Evolutionary conservation across 2,888 invertebrate genomes (phyloP), one percentile per base, ranked within the genome.

Genomic region (Sminthurinus aureus): DNA sequence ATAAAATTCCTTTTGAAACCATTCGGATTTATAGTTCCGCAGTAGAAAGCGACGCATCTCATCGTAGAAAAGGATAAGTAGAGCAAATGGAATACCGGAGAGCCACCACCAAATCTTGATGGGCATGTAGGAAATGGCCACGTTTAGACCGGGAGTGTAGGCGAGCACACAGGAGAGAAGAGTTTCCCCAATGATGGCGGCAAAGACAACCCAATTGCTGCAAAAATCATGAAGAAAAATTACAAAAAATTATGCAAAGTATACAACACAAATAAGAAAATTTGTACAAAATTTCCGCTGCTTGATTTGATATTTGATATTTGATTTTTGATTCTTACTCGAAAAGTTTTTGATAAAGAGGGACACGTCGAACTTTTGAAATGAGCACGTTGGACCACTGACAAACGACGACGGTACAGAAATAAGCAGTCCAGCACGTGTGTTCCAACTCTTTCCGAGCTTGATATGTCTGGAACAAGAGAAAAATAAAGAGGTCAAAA

Each of bases 41-140:
- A 92, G 89, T 80, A 92, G 90, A 85, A 90, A 91, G 84, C 92
- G 91, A 84, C 92, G 90, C 73, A 89, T 88, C 89, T 92, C 92
- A 89, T 92, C 92, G 88, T 92, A 93, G 58, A 91, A 89, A 88
- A 92, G 91, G 88, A 92, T 92, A 81, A 91, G 88, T 82, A 92
- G 86, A 84, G 91, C 91, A 90, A 93, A 92, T 66, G 92, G 92
- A 78, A 93, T 85, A 66, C 92, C 92, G 64, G 92, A 91, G 87
- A 92, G 90, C 93, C 92, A 93, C 92, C 92, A 92, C 73, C 78
- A 82, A 20, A 88, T 74, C 52, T 83, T 87, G 12, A 88, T 81
- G 13, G 87, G 87, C 79, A 85, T 82, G 84, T 87, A 86, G 80
- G 90, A 89, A 64, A 91, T 89, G 81, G 90, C 90, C 81, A 90